Conservation (phyloP, 1,140 invertebrate genomes). For the Tetramorium alpestre region DNA sequence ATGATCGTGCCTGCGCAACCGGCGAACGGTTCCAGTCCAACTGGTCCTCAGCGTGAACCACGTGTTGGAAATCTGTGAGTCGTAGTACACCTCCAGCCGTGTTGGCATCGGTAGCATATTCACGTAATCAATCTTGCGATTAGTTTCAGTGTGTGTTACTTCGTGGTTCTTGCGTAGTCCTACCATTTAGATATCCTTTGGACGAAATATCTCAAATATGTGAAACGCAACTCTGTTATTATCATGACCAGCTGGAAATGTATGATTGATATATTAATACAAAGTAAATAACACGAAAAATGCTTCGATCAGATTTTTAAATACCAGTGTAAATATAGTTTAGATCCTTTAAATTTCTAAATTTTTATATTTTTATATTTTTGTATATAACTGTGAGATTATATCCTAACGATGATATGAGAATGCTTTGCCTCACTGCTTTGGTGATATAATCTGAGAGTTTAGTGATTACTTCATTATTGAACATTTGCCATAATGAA, state of each 20-base stretch:
- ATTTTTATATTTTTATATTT: not conserved
- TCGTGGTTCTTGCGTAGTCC: not conserved
- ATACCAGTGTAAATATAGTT: not conserved
- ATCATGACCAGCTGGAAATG: not conserved
- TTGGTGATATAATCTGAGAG: not conserved
- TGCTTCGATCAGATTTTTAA: not conserved
- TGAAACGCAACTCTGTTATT: not conserved
- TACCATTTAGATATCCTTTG: not conserved
- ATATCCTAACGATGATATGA: not conserved
- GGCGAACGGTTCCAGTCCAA: slow-evolving; percentile 54
- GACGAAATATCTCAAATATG: not conserved
- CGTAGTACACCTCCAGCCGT: slow-evolving; percentile 41
- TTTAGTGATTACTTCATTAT: not conserved
- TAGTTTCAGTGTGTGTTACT: not conserved
- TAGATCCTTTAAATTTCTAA: not conserved
- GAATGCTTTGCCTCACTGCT: not conserved
- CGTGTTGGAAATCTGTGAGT: slow-evolving; percentile 65
- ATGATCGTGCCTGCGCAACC: slow-evolving; percentile 48
- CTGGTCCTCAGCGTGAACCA: slow-evolving; percentile 57
- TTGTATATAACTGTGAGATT: not conserved
- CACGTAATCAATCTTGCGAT: not conserved
- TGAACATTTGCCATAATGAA: not conserved
- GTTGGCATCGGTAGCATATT: not conserved
- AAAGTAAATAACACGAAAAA: not conserved
- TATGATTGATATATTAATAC: not conserved